A percentile compares a stretch with the other conserved stretches of the same genome.
Evolutionary conservation across 2,797 vertebrate species (phyloP).

Genomic region (Poecile montanus): DNA sequence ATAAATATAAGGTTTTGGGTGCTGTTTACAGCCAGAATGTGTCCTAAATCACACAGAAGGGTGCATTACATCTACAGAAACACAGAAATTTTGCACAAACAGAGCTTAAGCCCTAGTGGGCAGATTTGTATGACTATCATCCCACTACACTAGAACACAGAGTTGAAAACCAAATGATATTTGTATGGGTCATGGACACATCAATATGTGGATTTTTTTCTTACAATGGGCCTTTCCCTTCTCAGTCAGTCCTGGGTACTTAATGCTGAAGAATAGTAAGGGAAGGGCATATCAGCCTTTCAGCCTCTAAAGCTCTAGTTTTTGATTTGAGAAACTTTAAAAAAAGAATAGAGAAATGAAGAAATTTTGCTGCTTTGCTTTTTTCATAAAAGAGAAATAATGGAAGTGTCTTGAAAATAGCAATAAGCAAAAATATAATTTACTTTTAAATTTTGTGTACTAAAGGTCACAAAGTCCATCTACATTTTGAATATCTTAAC

Average conservation of each 20-base stretch:
- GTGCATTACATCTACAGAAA: neutral
- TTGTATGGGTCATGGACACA: neutral
- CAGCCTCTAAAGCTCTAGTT: neutral
- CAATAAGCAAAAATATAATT: neutral
- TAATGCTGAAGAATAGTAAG: neutral
- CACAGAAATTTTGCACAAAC: neutral
- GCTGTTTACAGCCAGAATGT: neutral
- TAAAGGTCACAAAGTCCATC: neutral
- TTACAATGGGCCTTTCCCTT: neutral
- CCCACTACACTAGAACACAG: neutral
- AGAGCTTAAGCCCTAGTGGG: neutral
- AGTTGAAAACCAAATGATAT: neutral
- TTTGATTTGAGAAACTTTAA: neutral
- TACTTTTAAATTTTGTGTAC: neutral
- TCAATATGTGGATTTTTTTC: accelerated
- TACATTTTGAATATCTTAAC: neutral
- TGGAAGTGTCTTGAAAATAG: neutral
- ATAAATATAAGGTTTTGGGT: neutral
- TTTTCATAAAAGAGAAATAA: neutral
- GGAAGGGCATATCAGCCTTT: neutral
- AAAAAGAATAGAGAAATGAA: accelerated
- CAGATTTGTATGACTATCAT: neutral
- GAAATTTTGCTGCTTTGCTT: neutral
- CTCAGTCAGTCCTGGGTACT: neutral
- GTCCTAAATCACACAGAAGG: neutral